These are phyloP conservation scores for Cryptosula pallasiana DNA, from an alignment of 2,888 invertebrate species.

Conservation along the genomic window DNA sequence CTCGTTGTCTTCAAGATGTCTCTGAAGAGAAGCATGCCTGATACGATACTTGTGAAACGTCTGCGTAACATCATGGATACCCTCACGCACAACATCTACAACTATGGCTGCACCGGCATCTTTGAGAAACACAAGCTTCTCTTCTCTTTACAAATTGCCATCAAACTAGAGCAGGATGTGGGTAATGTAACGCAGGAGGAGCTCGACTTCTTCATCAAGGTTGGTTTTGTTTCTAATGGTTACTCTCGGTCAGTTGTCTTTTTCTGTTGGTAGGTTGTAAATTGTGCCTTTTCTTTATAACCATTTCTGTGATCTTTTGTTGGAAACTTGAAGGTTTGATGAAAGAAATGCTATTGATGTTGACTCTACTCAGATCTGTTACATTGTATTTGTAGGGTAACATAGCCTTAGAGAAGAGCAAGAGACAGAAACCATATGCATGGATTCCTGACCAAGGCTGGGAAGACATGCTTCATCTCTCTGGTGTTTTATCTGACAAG, in stretches of 20 bases:
- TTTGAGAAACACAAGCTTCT: conserved; percentile 86
- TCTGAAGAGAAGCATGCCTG: conserved; percentile 74
- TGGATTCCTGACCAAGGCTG: conserved; percentile 75
- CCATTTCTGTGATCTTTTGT: too few species aligned
- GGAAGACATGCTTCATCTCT: conserved; percentile 75
- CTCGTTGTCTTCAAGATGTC: conserved; percentile 78
- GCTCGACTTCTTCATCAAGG: conserved; percentile 89
- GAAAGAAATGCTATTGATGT: too few species aligned
- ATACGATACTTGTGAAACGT: conserved; percentile 69
- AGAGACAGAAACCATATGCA: conserved; percentile 62
- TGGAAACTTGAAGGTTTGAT: too few species aligned
- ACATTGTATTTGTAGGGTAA: conserved; percentile 53
- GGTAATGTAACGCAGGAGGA: conserved; percentile 64
- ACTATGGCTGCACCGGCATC: conserved; percentile 85
- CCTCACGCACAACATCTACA: conserved; percentile 80
- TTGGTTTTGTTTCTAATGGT: too few species aligned
- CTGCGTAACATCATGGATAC: conserved; percentile 76
- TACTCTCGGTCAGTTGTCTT: too few species aligned
- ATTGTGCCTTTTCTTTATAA: too few species aligned
- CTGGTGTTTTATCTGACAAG: conserved; percentile 63
- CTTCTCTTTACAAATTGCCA: conserved; percentile 84
- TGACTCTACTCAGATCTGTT: too few species aligned
- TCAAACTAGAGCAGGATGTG: conserved; percentile 71
- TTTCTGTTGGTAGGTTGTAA: too few species aligned
- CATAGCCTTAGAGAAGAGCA: conserved; percentile 70